Base-by-base conservation (phyloP, 2,113 vertebrate genomes). In the Pampusana beccarii region DNA sequence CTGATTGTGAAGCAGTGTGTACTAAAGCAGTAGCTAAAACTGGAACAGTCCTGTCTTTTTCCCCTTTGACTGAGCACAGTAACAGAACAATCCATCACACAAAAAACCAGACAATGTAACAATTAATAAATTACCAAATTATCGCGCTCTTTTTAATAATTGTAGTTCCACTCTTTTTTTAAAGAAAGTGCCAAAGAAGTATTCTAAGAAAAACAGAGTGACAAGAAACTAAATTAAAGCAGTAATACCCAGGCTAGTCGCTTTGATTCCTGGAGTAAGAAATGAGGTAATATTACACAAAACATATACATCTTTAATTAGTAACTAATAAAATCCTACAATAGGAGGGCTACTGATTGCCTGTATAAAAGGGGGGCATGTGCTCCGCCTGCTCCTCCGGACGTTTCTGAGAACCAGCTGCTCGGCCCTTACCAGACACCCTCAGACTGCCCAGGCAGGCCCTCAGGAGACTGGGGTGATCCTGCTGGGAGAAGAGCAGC, bases 141-240 rank as follows among this genome's bases (percentile, higher is more conserved):
- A 54, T 75, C 70, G 61, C 40, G 10, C 11, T 71, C 40, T 62
- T 70, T 48, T 33, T 61, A 64, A 60, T 73, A 71, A 67, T 83
- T 88, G 87, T 6, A 62, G 29, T 80, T 86, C 57, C 28, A 26
- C 33, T 85, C 38, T 25, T 64, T 71, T 48, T 65, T 61, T 44
- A 66, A 89, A 93, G 28, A 36, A 62, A 79, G 28, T 23, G 15
- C 3, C 71, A 82, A 82, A 75, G 53, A 93, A 82, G 51, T 48
- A 72, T 9, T 69, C 58, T 34, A 50, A 77, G 80, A 46, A 34
- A 94, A 78, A 29, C n/a, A 44, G 69, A n/a, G 18, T 54, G 34
- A 48, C 62, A 88, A 90, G 51, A n/a, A 94, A 60, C n/a, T 26
- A 58, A 87, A 88, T 71, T n/a, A 65, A 73, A 88, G 40, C 44